Base-by-base conservation (phyloP, 1,140 invertebrate species). In the Cherax quadricarinatus region DNA sequence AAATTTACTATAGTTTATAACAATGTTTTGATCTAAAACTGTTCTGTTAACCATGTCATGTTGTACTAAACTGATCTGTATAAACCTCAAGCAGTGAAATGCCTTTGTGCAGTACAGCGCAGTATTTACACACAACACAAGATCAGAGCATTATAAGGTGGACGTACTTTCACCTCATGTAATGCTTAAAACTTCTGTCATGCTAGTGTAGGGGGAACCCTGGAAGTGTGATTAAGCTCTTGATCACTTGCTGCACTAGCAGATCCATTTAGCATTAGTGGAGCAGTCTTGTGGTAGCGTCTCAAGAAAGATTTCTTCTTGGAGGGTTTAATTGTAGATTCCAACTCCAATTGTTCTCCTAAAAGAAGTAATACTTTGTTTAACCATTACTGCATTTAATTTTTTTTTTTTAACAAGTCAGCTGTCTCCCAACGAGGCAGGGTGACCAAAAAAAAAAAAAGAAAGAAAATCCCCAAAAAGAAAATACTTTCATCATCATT, bases 221-320 rank as follows among this genome's bases (percentile, higher is more conserved):
- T 75, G 1, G 70, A 75, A 75, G 6, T 75, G n/a, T 75, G 70
- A 7, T 75, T 75, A 75, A 75, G n/a, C 30, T 75, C 70, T 30
- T 75, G 70, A n/a, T 75, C 21, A 30, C 70, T 21, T 6, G 70
- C 70, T 75, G n/a, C 24, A 30, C 24, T 75, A 9, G 70, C n/a
- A 30, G 70, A 75, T 30, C n/a, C 24, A 30, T 75, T 75, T 75
- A 21, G 70, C 21, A 75, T 75, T 24, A 75, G 30, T 21, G 70
- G 70, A 7, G 70, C 70, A 75, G 70, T 75, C 24, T 75, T 75
- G 70, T 75, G 70, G 24, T 75, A 75, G 6, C 70, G 70, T 30
- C 21, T 75, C 70, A 75, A 75, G n/a, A 75, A 75, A 5, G 70
- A 75, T 30, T 75, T 75, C 24, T 75, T 75, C 70, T 75, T 75